Evolutionary conservation across 1,140 invertebrate genomes (phyloP).

Genomic region (Brevipalpus yothersi): DNA sequence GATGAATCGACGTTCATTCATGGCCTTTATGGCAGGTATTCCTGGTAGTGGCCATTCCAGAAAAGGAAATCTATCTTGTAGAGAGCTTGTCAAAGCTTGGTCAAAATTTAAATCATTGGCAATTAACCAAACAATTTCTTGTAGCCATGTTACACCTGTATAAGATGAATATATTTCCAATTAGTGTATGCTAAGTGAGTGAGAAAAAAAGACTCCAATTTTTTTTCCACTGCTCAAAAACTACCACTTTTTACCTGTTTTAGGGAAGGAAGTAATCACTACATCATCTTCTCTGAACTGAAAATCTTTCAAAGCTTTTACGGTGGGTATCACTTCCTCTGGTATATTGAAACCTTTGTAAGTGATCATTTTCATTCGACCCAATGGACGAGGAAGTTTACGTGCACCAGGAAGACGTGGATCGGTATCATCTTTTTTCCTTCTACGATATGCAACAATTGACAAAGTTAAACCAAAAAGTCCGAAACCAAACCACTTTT

Average conservation of each 20-base stretch:
- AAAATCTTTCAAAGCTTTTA: conserved; percentile 3
- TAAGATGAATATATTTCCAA: not conserved
- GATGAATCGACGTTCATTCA: conserved; percentile 19
- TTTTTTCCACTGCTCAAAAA: not conserved
- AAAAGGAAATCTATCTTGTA: conserved; percentile 25
- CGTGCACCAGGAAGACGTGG: too few species aligned
- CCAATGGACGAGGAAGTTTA: not conserved
- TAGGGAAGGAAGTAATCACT: conserved; percentile 11
- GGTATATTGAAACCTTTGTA: conserved; percentile 6
- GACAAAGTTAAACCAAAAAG: too few species aligned
- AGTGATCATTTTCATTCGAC: conserved; percentile 3
- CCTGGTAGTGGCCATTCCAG: conserved; percentile 25
- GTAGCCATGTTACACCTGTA: conserved; percentile 27
- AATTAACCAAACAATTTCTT: conserved; percentile 27
- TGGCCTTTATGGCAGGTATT: conserved; percentile 16
- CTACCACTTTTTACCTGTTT: conserved; percentile 7
- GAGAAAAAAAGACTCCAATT: not conserved
- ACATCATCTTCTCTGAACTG: conserved; percentile 9
- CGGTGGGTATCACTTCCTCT: conserved; percentile 3
- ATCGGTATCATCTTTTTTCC: too few species aligned
- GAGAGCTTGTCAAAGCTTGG: conserved; percentile 15
- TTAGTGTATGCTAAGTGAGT: too few species aligned
- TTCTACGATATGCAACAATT: too few species aligned
- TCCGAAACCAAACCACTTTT: too few species aligned
- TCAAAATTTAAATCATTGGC: conserved; percentile 19